Conservation (phyloP, 1,140 invertebrate genomes). For the Hestina assimilis region DNA sequence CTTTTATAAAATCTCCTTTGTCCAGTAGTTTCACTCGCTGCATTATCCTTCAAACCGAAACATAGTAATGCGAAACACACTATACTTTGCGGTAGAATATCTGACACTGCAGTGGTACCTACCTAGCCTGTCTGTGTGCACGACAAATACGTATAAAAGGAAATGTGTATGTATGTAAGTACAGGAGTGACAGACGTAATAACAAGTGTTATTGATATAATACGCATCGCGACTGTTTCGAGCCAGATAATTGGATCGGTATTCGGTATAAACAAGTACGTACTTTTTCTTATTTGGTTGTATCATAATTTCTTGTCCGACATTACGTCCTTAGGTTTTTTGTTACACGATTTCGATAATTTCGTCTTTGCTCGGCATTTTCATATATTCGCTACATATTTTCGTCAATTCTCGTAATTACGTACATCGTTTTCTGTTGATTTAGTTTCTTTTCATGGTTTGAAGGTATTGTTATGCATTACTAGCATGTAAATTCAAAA, state of each 20-base stretch:
- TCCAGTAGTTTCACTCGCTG: too few species aligned
- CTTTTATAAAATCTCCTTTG: too few species aligned
- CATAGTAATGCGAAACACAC: too few species aligned
- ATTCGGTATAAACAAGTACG: conserved; percentile 40
- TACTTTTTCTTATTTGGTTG: conserved; percentile 67
- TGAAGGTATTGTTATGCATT: too few species aligned
- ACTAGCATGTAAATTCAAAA: too few species aligned
- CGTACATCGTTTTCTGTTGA: conserved; percentile 27
- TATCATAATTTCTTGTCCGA: conserved; percentile 70
- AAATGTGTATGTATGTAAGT: neutral
- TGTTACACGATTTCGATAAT: conserved; percentile 42
- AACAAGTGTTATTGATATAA: conserved; percentile 40
- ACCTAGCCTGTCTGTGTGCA: too few species aligned
- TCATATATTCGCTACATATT: conserved; percentile 48
- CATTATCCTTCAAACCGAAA: too few species aligned
- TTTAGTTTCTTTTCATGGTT: too few species aligned
- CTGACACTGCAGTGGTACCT: too few species aligned
- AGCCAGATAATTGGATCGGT: conserved; percentile 58
- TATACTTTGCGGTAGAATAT: too few species aligned
- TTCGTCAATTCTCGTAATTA: conserved; percentile 36
- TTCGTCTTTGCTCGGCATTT: conserved; percentile 43
- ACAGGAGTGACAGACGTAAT: conserved; percentile 30
- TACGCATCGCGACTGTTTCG: conserved; percentile 23
- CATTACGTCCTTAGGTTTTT: conserved; percentile 39
- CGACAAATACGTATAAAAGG: neutral